These are phyloP conservation scores for Pogonocichla stellata DNA, from an alignment of 2,113 vertebrate genomes.

Conservation along the genomic window DNA sequence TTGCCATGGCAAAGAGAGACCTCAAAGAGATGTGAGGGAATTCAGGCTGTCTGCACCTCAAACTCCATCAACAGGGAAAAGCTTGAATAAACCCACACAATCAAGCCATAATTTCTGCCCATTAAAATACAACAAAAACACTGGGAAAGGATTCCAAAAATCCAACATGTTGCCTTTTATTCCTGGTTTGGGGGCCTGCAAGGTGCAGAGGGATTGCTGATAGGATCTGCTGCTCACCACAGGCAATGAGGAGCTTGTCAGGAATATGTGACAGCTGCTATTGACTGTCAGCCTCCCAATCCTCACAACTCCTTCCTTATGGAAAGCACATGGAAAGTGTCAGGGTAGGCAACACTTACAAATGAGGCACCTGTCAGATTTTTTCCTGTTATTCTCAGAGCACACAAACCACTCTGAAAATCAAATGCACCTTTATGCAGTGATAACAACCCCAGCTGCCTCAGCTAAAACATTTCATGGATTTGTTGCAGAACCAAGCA, in stretches of 20 bases:
- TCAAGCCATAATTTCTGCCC: background rate
- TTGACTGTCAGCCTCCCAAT: constrained; percentile 23
- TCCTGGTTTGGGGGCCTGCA: background rate
- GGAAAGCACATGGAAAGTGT: constrained; percentile 10
- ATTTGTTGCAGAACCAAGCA: background rate
- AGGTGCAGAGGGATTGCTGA: background rate
- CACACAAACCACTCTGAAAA: background rate
- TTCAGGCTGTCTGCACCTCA: background rate
- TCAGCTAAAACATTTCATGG: background rate
- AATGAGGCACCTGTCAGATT: constrained; percentile 33
- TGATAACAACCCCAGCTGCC: background rate
- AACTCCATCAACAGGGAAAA: background rate
- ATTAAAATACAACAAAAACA: background rate
- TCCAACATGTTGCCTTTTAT: rapidly evolving
- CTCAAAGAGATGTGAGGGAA: background rate
- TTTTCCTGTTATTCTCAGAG: background rate
- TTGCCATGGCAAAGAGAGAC: background rate
- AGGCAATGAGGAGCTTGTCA: background rate
- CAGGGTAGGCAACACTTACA: constrained; percentile 24
- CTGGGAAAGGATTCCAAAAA: background rate
- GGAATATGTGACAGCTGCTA: background rate
- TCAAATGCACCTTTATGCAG: background rate
- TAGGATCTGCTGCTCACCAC: background rate
- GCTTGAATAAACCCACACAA: background rate
- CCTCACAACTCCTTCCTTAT: background rate